Evolutionary conservation across 2,888 invertebrate genomes (phyloP), one percentile per base, ranked within the genome.

Genomic region (Pyrocoelia pectoralis): DNA sequence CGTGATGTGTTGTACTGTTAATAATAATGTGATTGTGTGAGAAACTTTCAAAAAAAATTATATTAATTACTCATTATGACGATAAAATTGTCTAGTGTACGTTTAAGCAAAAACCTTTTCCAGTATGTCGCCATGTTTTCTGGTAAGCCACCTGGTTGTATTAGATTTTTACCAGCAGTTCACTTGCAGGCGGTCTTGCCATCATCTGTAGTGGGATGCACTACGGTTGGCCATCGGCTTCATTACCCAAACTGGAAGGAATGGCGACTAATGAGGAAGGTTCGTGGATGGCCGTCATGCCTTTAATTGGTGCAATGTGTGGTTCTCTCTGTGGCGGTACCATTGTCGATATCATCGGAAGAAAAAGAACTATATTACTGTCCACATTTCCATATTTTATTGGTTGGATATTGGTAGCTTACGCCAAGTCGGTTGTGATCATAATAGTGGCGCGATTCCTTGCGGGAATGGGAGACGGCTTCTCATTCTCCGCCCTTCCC

Each of bases 231-330:
- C 85, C 87, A 9, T 87, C 87, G 24, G 24, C 87, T 10, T 85
- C 86, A 19, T 74, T 87, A 14, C 82, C 84, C 12, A 81, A 83
- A 73, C 81, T 88, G 3, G 40, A 40, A 4, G 14, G 12, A n/a
- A 14, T 40, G 52, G 83, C 86, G 53, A 79, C 83, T 13, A 64
- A 77, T 13, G 83, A 83, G 62, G 82, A 87, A 73, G 84, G 85
- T 69, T 86, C 87, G 72, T 86, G 87, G 86, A 84, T 88, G 76
- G 87, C 86, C 1, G 88, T 89, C 49, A 84, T 89, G 74, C 87
- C 87, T 78, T 84, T 88, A 67, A 80, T 89, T 49, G 89, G 88
- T 69, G 87, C 87, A 1, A 84, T 87, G 18, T 78, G 88, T 41
- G 89, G 88, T 33, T 87, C 87, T 9, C 76, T 88, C 5, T 81